Evolutionary conservation across 2,797 vertebrate species (phyloP), one percentile per base, ranked within the genome.

Genomic region (Karalla daura): DNA sequence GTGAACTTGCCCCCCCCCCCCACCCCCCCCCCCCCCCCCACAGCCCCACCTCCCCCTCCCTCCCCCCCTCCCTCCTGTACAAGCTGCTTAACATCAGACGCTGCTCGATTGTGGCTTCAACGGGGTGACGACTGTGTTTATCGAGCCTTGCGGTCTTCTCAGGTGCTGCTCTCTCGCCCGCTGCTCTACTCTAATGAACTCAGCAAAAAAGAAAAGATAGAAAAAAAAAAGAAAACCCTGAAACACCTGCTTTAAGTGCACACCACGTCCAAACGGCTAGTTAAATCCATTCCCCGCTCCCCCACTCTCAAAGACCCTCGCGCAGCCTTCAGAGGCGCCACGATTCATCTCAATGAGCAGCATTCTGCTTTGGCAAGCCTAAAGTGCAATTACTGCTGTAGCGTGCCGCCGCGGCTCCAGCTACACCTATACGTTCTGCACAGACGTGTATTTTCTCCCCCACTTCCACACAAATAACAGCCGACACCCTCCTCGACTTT

Each of bases 321-420:
- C 84, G 21, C 88, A 86, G 78, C 86, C 80, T 91, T 88, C 86
- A 89, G 86, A 91, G 83, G 87, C 83, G 66, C 91, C 88, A 70
- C 51, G 88, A 91, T 90, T 92, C 88, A 91, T 91, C 87, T 92
- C 78, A 86, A 91, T 85, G 87, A 91, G 87, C 88, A 91, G 85
- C 87, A 88, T 91, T 91, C 89, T 88, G 88, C 85, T 90, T 91
- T 91, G 88, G 88, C 84, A 88, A 91, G 52, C 78, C 90, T 76
- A 72, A 80, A 83, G 62, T 81, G 89, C 86, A 90, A 76, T 76
- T 80, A 90, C 88, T 49, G 63, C 89, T 79, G 74, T 70, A 85
- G 88, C 76, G 43, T 71, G 76, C 71, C 80, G 86, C 61, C 83
- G 81, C 81, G 81, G 56, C 49, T 88, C 82, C 77, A 78, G 68